Evolutionary conservation across 2,797 vertebrate genomes (phyloP).

Genomic region (Malurus leucopterus): DNA sequence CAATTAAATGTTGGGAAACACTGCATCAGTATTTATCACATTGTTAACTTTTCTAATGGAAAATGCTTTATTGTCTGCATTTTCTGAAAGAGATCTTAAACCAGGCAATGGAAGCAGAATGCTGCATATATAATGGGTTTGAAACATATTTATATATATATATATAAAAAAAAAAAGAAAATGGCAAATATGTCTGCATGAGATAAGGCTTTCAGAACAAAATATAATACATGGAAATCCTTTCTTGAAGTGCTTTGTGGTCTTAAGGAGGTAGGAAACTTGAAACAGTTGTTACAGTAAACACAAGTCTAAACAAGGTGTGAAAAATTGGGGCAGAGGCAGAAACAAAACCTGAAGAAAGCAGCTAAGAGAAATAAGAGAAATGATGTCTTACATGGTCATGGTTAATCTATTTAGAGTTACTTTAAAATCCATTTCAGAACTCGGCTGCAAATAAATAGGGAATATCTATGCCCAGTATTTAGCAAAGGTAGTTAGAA

Average conservation of each 20-base stretch:
- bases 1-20: slow-evolving; percentile 64
- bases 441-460: not conserved
- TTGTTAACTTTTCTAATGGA: slow-evolving; percentile 48
- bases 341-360: slow-evolving; percentile 30
- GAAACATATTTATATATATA: slow-evolving; percentile 13
- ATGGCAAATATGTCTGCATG: slow-evolving; percentile 67
- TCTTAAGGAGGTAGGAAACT: slow-evolving; percentile 66
- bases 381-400: slow-evolving; percentile 9
- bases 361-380: not conserved
- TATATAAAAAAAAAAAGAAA: slow-evolving; percentile 37
- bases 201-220: slow-evolving; percentile 75
- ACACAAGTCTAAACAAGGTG: slow-evolving; percentile 68
- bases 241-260: slow-evolving; percentile 70
- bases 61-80: slow-evolving; percentile 46
- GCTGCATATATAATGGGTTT: slow-evolving; percentile 30
- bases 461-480: not conserved
- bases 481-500: not conserved
- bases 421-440: slow-evolving; percentile 4
- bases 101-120: slow-evolving; percentile 23
- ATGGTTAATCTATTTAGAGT: slow-evolving; percentile 25
- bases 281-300: slow-evolving; percentile 61
- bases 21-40: slow-evolving; percentile 50
- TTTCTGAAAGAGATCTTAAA: slow-evolving; percentile 60
- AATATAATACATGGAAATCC: slow-evolving; percentile 77
- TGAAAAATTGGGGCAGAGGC: slow-evolving; percentile 32